phyloP scores from a whole-genome alignment of 1,140 invertebrate genomes.

The Drosophila littoralis region DNA sequence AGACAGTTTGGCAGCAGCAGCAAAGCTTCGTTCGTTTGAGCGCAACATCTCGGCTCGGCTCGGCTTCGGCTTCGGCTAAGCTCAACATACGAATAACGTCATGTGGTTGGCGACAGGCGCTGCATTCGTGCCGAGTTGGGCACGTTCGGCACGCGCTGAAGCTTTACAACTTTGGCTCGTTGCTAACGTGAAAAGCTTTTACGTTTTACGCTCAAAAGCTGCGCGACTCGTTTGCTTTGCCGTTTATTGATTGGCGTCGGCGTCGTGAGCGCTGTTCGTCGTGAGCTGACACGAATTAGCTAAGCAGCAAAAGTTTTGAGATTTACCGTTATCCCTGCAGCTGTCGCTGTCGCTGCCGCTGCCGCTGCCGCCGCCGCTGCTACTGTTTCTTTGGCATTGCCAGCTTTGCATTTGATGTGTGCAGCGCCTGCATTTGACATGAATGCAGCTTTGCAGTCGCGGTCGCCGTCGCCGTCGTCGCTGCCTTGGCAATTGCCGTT shows the following conservation, averaged over 20 bases:
- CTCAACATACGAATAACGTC: constrained; percentile 51
- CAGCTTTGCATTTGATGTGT: constrained; percentile 39
- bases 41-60: constrained; percentile 32
- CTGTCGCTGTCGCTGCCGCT: constrained; percentile 13
- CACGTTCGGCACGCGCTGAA: constrained; percentile 15
- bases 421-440: constrained; percentile 56
- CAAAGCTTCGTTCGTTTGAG: constrained; percentile 57
- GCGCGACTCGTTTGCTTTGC: constrained; percentile 16
- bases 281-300: constrained; percentile 30
- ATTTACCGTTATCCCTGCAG: constrained; percentile 59
- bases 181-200: constrained; percentile 57
- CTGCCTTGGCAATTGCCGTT: constrained; percentile 5
- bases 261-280: constrained; percentile 19
- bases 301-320: constrained; percentile 34
- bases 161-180: constrained; percentile 62
- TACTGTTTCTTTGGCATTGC: constrained; percentile 23
- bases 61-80: constrained; percentile 37
- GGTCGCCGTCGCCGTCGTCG: constrained; percentile 13
- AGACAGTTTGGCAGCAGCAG: constrained; percentile 45
- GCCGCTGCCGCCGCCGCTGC: constrained; percentile 8
- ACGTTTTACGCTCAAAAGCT: constrained; percentile 76
- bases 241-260: constrained; percentile 60
- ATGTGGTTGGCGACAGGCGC: constrained; percentile 54
- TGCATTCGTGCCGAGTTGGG: constrained; percentile 11
- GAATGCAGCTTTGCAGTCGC: constrained; percentile 59